Evolutionary conservation across 1,140 invertebrate species (phyloP).

Genomic region (Drosophila triauraria): DNA sequence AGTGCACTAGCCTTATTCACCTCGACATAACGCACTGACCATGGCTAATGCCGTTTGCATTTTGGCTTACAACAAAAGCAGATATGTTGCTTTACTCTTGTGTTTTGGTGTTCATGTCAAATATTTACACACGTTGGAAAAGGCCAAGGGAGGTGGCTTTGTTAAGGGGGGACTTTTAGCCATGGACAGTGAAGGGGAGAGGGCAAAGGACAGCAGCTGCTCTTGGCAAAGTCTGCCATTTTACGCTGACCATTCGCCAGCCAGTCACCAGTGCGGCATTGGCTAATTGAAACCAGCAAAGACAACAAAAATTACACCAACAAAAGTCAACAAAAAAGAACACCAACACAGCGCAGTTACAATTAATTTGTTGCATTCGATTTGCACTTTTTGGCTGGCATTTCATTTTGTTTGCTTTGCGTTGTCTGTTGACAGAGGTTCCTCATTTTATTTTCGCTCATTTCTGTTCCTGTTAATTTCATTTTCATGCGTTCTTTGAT

Average conservation of each 20-base stretch:
- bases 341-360: not conserved
- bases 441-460: conserved; percentile 33
- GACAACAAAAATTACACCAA: not conserved
- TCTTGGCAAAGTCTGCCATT: conserved; percentile 18
- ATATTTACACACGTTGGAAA: conserved; percentile 66
- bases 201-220: conserved; percentile 20
- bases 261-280: conserved; percentile 53
- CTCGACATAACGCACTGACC: conserved; percentile 59
- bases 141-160: conserved; percentile 1
- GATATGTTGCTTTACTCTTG: conserved; percentile 31
- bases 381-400: conserved; percentile 64
- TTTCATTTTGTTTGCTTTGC: conserved; percentile 63
- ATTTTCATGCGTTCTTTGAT: conserved; percentile 47
- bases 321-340: conserved; percentile 24
- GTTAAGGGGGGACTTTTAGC: not conserved
- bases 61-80: conserved; percentile 62
- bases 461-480: conserved; percentile 40
- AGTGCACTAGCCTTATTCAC: conserved; percentile 29
- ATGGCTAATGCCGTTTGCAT: conserved; percentile 75
- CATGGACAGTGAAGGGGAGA: not conserved
- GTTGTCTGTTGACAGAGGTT: conserved; percentile 19
- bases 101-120: conserved; percentile 59
- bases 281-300: conserved; percentile 67
- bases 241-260: conserved; percentile 42
- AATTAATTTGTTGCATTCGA: conserved; percentile 67